Base-by-base conservation (phyloP, 1,140 invertebrate genomes). In the Euborellia annulipes region DNA sequence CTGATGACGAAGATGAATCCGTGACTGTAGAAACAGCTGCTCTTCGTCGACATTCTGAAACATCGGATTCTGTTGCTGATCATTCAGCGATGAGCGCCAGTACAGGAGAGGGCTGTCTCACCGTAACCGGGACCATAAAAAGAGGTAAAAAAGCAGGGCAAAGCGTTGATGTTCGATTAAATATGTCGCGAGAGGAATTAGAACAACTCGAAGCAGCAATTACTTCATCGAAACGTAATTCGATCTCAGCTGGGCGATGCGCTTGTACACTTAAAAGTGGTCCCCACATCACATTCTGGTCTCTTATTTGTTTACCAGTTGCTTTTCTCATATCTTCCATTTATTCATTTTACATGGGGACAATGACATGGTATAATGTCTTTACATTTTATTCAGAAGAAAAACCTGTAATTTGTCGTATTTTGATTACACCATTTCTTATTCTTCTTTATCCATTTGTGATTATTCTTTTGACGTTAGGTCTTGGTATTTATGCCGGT, bases 341-440 rank as follows among this genome's bases (percentile, higher is more conserved):
- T 23, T 78, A 82, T 54, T 76, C 78, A 3, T 83, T 85, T 59
- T 83, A 83, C 54, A 73, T 80, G 49, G 79, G 80, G 23, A 80
- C 79, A 1, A 62, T 81, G 50, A 79, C 79, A 32, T 83, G 79
- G 79, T 83, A 83, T 55, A 84, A 82, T 56, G 70, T 82, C 47
- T 78, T 80, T 55, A 69, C 74, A 41, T 75, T 75, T 62, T 71
- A 78, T 50, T 77, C 75, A 55, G 77, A 82, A 56, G 77, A 81
- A 52, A 72, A 73, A 51, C 75, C 68, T 27, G 70, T 72, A 50
- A 57, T 73, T 19, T 70, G 71, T 51, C 73, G 71, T 55, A 60
- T 74, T 21, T 59, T 75, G 30, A 58, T 80, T 34, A 74, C 78
- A 37, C 80, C 81, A 1, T 54, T 83, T 40, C 64, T 83, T 2